phyloP scores from a whole-genome alignment of 1,140 invertebrate genomes.

The Brachionus manjavacas region DNA sequence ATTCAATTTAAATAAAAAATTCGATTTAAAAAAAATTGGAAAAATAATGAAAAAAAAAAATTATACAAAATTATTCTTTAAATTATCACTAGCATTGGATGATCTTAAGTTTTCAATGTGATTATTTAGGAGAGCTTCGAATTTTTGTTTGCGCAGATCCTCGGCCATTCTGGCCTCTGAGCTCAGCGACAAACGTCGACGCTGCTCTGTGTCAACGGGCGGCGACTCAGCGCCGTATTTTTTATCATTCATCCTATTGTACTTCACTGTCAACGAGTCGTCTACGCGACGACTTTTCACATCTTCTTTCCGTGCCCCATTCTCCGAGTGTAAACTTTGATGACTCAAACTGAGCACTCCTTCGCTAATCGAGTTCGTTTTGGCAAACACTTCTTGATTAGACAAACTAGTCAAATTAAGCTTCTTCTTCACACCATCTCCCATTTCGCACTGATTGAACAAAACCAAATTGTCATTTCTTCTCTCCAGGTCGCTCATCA shows the following conservation, averaged over 20 bases:
- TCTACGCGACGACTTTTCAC: background rate
- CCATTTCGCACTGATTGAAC: background rate
- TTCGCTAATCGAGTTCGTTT: background rate
- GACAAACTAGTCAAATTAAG: background rate
- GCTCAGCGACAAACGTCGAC: background rate
- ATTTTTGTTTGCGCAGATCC: background rate
- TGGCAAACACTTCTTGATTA: background rate
- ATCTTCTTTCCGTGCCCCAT: background rate
- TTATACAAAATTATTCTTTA: slow-evolving; percentile 15
- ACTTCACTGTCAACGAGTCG: background rate
- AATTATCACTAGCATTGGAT: background rate
- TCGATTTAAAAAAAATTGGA: slow-evolving; percentile 22
- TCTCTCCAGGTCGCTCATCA: background rate
- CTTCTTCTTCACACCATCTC: background rate
- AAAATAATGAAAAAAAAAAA: background rate
- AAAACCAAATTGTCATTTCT: background rate
- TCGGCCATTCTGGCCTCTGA: background rate
- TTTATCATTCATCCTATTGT: background rate
- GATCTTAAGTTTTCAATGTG: slow-evolving; percentile 17
- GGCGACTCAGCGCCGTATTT: background rate
- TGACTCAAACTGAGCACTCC: slow-evolving; percentile 8
- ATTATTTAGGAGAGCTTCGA: background rate
- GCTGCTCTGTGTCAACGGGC: background rate
- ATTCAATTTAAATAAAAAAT: background rate
- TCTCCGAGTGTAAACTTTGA: background rate